Base-by-base conservation (phyloP, 2,113 vertebrate genomes). In the Forbesichthys agassizii region DNA sequence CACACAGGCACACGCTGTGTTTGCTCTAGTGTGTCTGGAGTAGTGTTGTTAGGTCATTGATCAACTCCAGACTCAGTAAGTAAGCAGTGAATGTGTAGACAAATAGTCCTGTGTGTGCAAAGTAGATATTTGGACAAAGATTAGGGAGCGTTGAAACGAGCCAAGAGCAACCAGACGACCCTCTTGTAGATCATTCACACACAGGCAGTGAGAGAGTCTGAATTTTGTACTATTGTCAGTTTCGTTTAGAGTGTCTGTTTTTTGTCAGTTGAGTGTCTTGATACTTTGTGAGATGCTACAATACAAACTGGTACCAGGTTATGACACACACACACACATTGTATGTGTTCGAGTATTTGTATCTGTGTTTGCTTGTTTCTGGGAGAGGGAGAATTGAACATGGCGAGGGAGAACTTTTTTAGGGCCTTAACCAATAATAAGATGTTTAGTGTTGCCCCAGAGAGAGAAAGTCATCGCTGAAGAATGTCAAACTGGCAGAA, bases 71-170 rank as follows among this genome's bases (percentile, higher is more conserved):
- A 80, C 86, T 73, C 61, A 14, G 82, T 90, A 83, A 87, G 85
- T 85, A 82, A 82, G 77, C 68, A 52, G 64, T 54, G 79, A 82
- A 86, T 89, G 90, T 87, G 81, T 86, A 84, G 86, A 90, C 89
- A 92, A 91, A 92, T 87, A 91, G 79, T 61, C 80, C 79, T 74
- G 81, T 90, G 86, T 92, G 91, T 89, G 89, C 90, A 77, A 87
- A 91, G 88, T 88, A 91, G 91, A 90, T 92, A 91, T 92, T 92
- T 92, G 90, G 89, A 90, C 88, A 91, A 88, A 89, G 91, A 93
- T 93, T 93, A 92, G 80, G 83, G 74, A 84, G 64, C 76, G 85
- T 88, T 90, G 78, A 84, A 84, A 89, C 64, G 79, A 90, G 92
- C 88, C 84, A 88, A 90, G 82, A 90, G 88, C 82, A 89, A 88